Conservation (phyloP, 2,888 invertebrate species). For the Dimorphilus gyrociliatus region DNA sequence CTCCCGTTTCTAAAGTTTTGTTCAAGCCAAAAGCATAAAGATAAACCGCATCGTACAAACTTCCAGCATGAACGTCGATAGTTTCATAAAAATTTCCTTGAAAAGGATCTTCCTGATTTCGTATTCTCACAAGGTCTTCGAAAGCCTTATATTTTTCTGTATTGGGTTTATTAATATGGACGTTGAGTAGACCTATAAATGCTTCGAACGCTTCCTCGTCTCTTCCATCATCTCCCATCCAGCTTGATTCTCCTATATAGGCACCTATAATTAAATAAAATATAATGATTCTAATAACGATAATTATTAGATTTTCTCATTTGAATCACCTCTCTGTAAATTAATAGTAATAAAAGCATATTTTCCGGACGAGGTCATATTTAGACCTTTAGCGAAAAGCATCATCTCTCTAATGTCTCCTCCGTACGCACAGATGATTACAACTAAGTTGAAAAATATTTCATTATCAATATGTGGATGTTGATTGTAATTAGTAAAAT, state of each 20-base stretch:
- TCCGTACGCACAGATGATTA: constrained; percentile 18
- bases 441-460: constrained; percentile 11
- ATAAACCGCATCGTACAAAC: constrained; percentile 3
- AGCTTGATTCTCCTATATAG: constrained; percentile 5
- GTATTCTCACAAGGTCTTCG: no score
- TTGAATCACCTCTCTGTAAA: constrained; percentile 7
- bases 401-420: constrained; percentile 15
- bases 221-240: constrained; percentile 8
- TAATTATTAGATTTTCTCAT: background rate
- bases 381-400: constrained; percentile 14
- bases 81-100: background rate
- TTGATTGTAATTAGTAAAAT: no score
- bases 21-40: constrained; percentile 5
- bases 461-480: no score
- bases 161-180: no score
- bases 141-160: no score
- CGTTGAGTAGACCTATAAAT: constrained; percentile 6
- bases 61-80: constrained; percentile 4
- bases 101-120: background rate
- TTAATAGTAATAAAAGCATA: constrained; percentile 20
- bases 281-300: background rate
- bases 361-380: constrained; percentile 15
- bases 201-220: constrained; percentile 6
- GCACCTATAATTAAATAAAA: background rate
- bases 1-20: constrained; percentile 1